A percentile compares a stretch with the other conserved stretches of the same genome.
Evolutionary conservation across 64 coral and sea anemone genomes (phyloP).

Genomic region (Dendronephthya gigantea): DNA sequence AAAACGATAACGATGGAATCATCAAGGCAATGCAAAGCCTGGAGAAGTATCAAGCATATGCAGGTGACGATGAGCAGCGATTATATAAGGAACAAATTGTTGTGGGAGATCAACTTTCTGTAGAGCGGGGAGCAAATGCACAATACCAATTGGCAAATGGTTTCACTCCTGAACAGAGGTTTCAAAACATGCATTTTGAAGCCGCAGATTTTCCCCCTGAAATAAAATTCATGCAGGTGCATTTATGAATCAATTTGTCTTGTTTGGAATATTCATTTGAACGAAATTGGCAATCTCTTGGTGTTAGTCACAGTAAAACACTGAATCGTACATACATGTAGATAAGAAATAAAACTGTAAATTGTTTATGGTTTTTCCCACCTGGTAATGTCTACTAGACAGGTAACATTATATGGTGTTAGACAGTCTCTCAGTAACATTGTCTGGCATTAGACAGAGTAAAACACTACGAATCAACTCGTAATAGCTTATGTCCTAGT

Average conservation of each 20-base stretch:
- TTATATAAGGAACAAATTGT: slow-evolving; percentile 5
- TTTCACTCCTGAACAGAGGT: slow-evolving; percentile 2
- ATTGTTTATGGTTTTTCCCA: no score
- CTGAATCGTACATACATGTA: no score
- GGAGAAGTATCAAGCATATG: not conserved
- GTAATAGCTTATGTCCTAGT: not conserved
- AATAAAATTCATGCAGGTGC: slow-evolving; percentile 4
- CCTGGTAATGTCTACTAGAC: no score
- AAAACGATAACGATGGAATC: not conserved
- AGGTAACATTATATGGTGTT: no score
- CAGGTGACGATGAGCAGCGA: not conserved
- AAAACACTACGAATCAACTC: no score
- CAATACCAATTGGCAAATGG: slow-evolving; percentile 2
- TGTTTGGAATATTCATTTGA: not conserved
- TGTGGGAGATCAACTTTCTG: not conserved
- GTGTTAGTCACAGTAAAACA: not conserved
- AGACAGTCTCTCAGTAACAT: no score
- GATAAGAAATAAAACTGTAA: no score
- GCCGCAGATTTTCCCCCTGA: not conserved
- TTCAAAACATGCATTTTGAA: slow-evolving; percentile 10
- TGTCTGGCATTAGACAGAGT: no score
- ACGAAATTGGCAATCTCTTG: not conserved
- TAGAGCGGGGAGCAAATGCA: not conserved
- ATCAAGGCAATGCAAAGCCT: not conserved
- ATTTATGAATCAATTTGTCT: not conserved